A percentile compares a stretch with the other conserved stretches of the same genome.
Conservation (phyloP, 2,888 invertebrate genomes). For the Seira sanloemensis region DNA sequence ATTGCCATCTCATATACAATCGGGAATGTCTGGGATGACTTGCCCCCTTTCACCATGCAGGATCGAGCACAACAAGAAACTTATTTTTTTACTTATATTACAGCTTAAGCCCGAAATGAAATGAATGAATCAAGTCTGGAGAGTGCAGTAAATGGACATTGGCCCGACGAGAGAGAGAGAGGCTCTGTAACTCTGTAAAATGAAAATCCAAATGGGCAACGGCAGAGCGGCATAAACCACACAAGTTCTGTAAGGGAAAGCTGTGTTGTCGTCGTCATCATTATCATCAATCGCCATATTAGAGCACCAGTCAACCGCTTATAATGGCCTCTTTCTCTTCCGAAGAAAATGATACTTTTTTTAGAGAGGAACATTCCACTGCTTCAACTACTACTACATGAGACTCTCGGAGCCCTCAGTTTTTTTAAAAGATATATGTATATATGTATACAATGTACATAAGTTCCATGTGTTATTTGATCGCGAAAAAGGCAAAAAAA, state of each 20-base stretch:
- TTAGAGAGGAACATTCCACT: constrained; percentile 34
- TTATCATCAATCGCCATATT: constrained; percentile 57
- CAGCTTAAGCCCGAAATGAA: constrained; percentile 33
- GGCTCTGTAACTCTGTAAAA: not conserved
- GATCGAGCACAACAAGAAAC: constrained; percentile 18
- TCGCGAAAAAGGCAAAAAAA: constrained; percentile 36
- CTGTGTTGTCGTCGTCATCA: constrained; percentile 32
- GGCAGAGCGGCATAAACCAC: not conserved
- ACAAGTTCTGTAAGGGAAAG: not conserved
- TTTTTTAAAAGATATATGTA: too few relatives aligned
- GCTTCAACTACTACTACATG: constrained; percentile 35
- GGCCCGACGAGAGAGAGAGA: not conserved
- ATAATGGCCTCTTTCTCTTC: constrained; percentile 49
- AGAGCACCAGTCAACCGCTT: constrained; percentile 56
- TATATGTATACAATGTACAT: too few relatives aligned
- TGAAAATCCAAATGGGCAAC: constrained; percentile 10
- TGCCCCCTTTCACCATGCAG: constrained; percentile 47
- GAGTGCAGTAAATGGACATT: constrained; percentile 16
- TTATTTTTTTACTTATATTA: not conserved
- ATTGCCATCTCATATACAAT: constrained; percentile 59
- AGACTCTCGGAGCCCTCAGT: not conserved
- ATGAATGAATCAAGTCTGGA: constrained; percentile 34
- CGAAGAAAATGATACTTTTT: constrained; percentile 49
- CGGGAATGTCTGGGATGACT: constrained; percentile 37
- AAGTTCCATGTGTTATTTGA: constrained; percentile 56